Evolutionary conservation across 2,888 invertebrate genomes (phyloP).

Genomic region (Tiliacea aurago): DNA sequence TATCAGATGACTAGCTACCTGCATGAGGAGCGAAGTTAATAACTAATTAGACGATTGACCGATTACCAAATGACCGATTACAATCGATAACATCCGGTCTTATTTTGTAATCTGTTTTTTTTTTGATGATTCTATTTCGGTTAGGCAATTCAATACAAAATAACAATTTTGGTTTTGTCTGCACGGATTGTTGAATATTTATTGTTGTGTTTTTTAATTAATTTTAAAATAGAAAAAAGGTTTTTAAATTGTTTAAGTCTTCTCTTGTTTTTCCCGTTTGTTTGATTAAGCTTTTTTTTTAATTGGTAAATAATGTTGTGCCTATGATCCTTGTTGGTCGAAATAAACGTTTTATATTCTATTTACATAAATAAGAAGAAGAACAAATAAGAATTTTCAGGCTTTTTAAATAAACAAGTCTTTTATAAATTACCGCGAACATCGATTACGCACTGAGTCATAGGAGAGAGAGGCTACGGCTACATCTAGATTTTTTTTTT

Average conservation of each 20-base stretch:
- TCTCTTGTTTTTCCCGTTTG: not conserved
- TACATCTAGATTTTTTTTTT: no score
- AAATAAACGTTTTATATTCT: no score
- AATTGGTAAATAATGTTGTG: no score
- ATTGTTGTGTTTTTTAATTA: not conserved
- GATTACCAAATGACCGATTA: constrained; percentile 36
- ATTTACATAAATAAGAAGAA: no score
- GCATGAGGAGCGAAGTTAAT: not conserved
- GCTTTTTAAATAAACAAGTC: not conserved
- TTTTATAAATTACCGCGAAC: not conserved
- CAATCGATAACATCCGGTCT: not conserved
- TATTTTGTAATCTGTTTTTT: constrained; percentile 8
- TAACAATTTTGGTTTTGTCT: not conserved
- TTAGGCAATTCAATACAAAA: not conserved
- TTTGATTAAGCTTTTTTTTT: no score
- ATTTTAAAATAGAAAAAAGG: not conserved
- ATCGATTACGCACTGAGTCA: not conserved
- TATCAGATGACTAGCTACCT: constrained; percentile 1
- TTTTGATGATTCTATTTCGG: not conserved
- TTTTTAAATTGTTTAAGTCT: not conserved
- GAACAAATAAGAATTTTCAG: not conserved
- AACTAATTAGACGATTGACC: constrained; percentile 20
- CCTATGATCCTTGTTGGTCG: no score
- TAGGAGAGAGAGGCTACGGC: not conserved
- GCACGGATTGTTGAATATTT: no score